A percentile compares a stretch with the other conserved stretches of the same genome.
Evolutionary conservation across 1,140 invertebrate species (phyloP).

Genomic region (Solen grandis): DNA sequence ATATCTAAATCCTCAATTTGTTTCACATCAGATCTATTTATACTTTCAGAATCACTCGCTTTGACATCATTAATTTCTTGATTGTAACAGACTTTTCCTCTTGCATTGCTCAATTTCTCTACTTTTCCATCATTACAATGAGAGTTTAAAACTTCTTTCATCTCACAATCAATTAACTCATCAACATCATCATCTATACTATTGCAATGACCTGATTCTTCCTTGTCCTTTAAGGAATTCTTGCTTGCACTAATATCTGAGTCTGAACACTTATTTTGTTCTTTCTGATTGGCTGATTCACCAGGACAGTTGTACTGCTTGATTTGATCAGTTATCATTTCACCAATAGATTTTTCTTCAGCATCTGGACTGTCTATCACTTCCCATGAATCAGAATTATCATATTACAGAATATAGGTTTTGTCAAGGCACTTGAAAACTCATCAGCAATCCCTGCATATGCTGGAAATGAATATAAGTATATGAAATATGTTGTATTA

Average conservation of each 20-base stretch:
- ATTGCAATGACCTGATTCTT: background rate
- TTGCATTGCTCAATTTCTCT: no score
- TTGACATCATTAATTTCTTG: no score
- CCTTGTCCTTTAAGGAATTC: background rate
- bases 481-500: background rate
- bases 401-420: slow-evolving; percentile 56
- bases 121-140: no score
- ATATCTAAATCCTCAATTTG: background rate
- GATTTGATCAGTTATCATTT: slow-evolving; percentile 1
- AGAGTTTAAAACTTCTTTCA: no score
- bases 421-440: slow-evolving; percentile 59
- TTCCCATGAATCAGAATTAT: slow-evolving; percentile 39
- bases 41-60: no score
- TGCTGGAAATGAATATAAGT: no score
- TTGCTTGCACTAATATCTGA: no score
- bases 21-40: no score
- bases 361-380: slow-evolving; percentile 20
- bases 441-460: slow-evolving; percentile 76
- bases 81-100: no score
- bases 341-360: background rate
- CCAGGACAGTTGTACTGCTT: background rate
- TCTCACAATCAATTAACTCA: background rate
- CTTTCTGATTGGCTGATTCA: background rate
- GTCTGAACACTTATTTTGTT: no score
- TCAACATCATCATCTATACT: background rate